phyloP scores from a whole-genome alignment of 2,888 invertebrate species.

The Harpalus rubripes region DNA sequence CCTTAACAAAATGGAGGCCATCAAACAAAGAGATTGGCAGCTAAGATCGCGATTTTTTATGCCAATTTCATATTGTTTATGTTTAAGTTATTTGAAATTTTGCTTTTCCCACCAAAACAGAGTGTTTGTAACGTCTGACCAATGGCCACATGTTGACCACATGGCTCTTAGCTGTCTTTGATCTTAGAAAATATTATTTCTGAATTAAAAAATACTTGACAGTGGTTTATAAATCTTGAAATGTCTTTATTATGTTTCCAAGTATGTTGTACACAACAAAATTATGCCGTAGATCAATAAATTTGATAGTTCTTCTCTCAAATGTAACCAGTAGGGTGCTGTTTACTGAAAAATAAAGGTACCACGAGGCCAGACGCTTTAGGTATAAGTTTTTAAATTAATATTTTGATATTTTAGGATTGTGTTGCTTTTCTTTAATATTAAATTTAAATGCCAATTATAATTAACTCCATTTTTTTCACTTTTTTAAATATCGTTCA shows the following conservation, averaged over 20 bases:
- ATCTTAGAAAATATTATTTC: slow-evolving; percentile 9
- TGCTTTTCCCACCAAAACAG: slow-evolving; percentile 74
- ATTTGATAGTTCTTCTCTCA: neutral
- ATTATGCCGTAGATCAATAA: neutral
- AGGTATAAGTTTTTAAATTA: too few species aligned
- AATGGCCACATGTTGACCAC: slow-evolving; percentile 75
- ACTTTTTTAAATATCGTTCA: neutral
- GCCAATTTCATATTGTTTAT: slow-evolving; percentile 68
- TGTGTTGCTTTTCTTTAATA: too few species aligned
- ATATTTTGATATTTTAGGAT: too few species aligned
- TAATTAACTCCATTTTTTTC: too few species aligned
- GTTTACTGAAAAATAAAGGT: too few species aligned
- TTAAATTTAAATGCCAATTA: too few species aligned
- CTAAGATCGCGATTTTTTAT: slow-evolving; percentile 78
- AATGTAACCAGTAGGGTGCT: neutral
- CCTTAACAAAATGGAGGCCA: slow-evolving; percentile 89
- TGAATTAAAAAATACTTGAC: slow-evolving; percentile 30
- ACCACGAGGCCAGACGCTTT: too few species aligned
- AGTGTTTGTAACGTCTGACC: slow-evolving; percentile 72
- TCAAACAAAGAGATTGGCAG: slow-evolving; percentile 88
- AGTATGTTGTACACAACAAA: neutral
- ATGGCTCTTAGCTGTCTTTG: slow-evolving; percentile 66
- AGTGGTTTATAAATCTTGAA: neutral
- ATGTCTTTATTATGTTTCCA: neutral
- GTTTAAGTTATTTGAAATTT: slow-evolving; percentile 73